Conservation (phyloP, 2,113 vertebrate species). For the Cryptomyrus ogoouensis region DNA sequence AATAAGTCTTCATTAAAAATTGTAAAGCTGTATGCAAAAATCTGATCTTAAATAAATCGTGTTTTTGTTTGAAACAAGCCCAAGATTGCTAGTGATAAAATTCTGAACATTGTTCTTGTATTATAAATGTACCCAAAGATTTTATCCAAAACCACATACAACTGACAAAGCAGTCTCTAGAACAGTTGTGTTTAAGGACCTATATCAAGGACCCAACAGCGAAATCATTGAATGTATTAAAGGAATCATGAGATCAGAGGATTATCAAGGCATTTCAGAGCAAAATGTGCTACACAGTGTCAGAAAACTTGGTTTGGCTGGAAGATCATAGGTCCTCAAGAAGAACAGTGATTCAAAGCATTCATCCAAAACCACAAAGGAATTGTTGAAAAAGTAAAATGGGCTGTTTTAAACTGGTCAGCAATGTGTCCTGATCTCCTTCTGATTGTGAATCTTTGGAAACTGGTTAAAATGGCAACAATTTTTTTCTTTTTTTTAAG, state of each 20-base stretch:
- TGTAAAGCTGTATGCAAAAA: not conserved
- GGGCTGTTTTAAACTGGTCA: no score
- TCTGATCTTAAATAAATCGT: not conserved
- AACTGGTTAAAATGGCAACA: no score
- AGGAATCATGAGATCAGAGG: not conserved
- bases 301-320: not conserved
- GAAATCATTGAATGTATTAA: not conserved
- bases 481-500: no score
- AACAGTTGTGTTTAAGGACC: not conserved
- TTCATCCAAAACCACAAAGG: not conserved
- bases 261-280: not conserved
- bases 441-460: no score
- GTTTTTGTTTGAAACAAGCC: not conserved
- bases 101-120: not conserved
- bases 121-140: not conserved
- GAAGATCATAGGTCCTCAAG: not conserved
- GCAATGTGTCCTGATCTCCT: no score
- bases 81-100: not conserved
- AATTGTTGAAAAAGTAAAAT: not conserved
- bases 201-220: not conserved
- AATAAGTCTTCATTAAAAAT: not conserved
- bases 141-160: not conserved
- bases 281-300: not conserved
- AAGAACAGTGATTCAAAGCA: not conserved
- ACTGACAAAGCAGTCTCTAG: not conserved